Conservation (phyloP, 1,140 invertebrate species). For the Lerema accius region DNA sequence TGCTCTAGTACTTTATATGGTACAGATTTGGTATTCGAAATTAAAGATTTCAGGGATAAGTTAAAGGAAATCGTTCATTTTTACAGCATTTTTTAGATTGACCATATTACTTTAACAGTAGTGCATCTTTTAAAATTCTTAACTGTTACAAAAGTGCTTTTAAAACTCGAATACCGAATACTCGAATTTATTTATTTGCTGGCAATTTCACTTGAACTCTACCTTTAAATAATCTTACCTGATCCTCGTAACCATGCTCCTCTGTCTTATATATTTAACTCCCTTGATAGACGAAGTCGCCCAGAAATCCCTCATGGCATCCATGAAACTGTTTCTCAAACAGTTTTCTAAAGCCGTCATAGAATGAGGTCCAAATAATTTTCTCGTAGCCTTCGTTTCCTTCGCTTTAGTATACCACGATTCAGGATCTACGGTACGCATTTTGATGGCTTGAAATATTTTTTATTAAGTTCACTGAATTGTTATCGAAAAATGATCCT, state of each 20-base stretch:
- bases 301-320: conserved; percentile 44
- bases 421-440: conserved; percentile 54
- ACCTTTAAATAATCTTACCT: neutral
- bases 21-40: too few relatives aligned
- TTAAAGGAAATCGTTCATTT: too few relatives aligned
- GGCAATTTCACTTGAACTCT: too few relatives aligned
- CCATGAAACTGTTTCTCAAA: conserved; percentile 43
- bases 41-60: too few relatives aligned
- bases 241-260: neutral
- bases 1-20: too few relatives aligned
- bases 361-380: conserved; percentile 27
- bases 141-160: too few relatives aligned
- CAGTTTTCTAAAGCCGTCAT: conserved; percentile 36
- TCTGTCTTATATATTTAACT: conserved; percentile 6
- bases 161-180: too few relatives aligned
- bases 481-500: neutral
- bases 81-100: too few relatives aligned
- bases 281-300: conserved; percentile 35
- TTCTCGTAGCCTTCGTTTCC: neutral
- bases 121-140: too few relatives aligned
- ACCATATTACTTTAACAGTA: too few relatives aligned
- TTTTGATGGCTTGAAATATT: conserved; percentile 18
- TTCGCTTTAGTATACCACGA: conserved; percentile 35
- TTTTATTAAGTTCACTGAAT: conserved; percentile 1
- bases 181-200: too few relatives aligned